Conservation (phyloP, 2,888 invertebrate species). For the Caenorhabditis macrosperma region DNA sequence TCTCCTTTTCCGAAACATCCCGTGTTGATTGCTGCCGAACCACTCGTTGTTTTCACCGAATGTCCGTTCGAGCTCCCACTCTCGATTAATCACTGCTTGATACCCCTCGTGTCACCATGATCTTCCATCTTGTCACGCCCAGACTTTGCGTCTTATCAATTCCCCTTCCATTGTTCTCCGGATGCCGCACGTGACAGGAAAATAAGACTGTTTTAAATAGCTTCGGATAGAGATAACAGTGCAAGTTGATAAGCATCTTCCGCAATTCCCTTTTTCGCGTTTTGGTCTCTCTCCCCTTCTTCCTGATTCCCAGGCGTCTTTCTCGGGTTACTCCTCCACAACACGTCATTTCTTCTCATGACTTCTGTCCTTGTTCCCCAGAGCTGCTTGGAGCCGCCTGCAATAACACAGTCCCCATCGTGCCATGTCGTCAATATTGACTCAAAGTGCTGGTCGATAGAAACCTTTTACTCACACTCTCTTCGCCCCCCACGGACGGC, state of each 20-base stretch:
- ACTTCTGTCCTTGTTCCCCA: not conserved
- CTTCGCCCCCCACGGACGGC: not conserved
- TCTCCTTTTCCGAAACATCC: not conserved
- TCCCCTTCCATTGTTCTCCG: constrained; percentile 22
- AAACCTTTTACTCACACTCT: constrained; percentile 24
- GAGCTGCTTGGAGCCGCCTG: not conserved
- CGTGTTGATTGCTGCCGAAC: constrained; percentile 2
- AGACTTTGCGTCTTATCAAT: constrained; percentile 9
- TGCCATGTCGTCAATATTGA: constrained; percentile 35
- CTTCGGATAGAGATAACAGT: not conserved
- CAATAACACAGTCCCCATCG: constrained; percentile 18
- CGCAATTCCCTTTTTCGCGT: not conserved
- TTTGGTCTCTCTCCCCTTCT: no score
- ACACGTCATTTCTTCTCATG: constrained; percentile 10
- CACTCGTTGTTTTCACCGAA: constrained; percentile 9
- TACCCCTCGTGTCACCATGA: not conserved
- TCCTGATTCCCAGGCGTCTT: not conserved
- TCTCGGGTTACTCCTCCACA: not conserved
- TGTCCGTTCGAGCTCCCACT: not conserved
- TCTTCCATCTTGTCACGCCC: not conserved
- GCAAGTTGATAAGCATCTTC: constrained; percentile 8
- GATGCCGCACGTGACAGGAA: constrained; percentile 45
- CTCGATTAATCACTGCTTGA: constrained; percentile 7
- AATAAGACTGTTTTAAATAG: constrained; percentile 16
- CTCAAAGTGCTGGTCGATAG: constrained; percentile 23